phyloP scores from a whole-genome alignment of 2,888 invertebrate species.

The Nowickia ferox region DNA sequence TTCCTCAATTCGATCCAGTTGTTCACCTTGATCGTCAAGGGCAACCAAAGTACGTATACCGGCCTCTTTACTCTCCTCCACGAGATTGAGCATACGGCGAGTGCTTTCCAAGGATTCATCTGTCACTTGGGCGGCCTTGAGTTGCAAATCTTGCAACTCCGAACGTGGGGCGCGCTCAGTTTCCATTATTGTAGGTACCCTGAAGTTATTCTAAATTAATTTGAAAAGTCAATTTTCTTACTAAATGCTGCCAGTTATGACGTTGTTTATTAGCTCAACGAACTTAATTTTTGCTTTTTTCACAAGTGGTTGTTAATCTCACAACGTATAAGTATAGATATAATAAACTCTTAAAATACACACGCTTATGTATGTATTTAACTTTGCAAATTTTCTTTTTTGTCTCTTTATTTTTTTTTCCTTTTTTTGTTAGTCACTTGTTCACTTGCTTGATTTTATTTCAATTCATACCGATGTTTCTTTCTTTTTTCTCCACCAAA shows the following conservation, averaged over 20 bases:
- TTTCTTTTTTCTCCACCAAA: neutral
- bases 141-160: constrained; percentile 79
- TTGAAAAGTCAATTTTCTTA: constrained; percentile 12
- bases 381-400: constrained; percentile 2
- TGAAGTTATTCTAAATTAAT: neutral
- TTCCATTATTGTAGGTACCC: constrained; percentile 73
- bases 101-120: constrained; percentile 80
- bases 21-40: constrained; percentile 79
- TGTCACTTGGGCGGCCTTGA: constrained; percentile 78
- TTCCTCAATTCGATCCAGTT: constrained; percentile 79
- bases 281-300: constrained; percentile 34
- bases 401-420: neutral
- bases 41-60: constrained; percentile 80
- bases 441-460: constrained; percentile 7
- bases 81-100: constrained; percentile 77
- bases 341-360: constrained; percentile 26
- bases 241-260: constrained; percentile 8
- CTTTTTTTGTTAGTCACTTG: constrained; percentile 39
- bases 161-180: constrained; percentile 78
- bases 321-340: constrained; percentile 42
- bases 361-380: neutral
- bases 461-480: constrained; percentile 2
- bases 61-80: constrained; percentile 81
- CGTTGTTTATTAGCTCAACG: constrained; percentile 15
- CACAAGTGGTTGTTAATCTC: constrained; percentile 63